These are phyloP conservation scores for Scophthalmus maximus DNA, from an alignment of 2,113 vertebrate species.

Conservation along the genomic window DNA sequence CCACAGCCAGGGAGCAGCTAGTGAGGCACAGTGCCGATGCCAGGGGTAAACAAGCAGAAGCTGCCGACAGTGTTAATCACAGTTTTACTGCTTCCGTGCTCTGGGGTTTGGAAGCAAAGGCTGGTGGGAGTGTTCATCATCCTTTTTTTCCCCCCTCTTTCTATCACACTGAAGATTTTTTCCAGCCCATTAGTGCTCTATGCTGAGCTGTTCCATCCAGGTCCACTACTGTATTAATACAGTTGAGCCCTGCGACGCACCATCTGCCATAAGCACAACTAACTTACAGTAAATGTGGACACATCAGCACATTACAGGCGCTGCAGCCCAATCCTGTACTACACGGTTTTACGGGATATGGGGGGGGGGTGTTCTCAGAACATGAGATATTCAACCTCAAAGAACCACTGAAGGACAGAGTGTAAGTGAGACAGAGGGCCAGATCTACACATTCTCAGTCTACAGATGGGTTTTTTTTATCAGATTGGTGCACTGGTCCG, in stretches of 20 bases:
- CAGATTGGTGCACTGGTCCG: not conserved
- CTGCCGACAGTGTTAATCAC: slow-evolving; percentile 61
- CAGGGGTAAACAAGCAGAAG: slow-evolving; percentile 53
- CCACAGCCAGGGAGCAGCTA: slow-evolving; percentile 28
- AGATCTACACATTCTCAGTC: not conserved
- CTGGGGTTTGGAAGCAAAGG: slow-evolving; percentile 25
- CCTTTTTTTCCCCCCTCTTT: slow-evolving; percentile 20
- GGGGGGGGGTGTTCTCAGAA: not conserved
- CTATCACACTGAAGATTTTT: slow-evolving; percentile 61
- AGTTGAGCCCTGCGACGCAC: slow-evolving; percentile 43
- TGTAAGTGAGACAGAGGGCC: not conserved
- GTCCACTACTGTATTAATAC: slow-evolving; percentile 52
- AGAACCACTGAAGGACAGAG: slow-evolving; percentile 48
- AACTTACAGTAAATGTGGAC: slow-evolving; percentile 70
- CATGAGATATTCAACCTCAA: slow-evolving; percentile 36
- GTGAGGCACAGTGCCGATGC: slow-evolving; percentile 10
- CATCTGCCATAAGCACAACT: slow-evolving; percentile 72
- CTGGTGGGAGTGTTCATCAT: slow-evolving; percentile 28
- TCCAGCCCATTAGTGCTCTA: slow-evolving; percentile 76
- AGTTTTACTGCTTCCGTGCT: slow-evolving; percentile 58
- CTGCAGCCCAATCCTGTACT: slow-evolving; percentile 24
- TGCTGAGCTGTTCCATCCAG: slow-evolving; percentile 76
- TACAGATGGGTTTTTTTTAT: not conserved
- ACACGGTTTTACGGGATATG: slow-evolving; percentile 44
- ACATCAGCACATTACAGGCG: slow-evolving; percentile 76